phyloP scores from a whole-genome alignment of 2,888 invertebrate species.

The Drosophila setosimentum region DNA sequence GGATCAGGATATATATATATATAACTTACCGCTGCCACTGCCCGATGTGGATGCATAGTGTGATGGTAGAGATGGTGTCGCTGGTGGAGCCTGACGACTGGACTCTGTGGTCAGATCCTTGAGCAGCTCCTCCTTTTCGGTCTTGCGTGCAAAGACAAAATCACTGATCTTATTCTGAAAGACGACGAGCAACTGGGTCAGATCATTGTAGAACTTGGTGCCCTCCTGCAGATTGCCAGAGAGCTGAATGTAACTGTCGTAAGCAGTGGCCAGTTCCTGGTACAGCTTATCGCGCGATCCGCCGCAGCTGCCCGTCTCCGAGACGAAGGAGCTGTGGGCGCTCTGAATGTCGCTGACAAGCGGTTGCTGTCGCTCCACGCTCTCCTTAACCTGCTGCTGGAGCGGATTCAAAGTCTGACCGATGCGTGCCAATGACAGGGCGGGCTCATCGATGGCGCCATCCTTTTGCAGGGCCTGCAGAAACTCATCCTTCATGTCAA shows the following conservation, averaged over 20 bases:
- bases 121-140: slow-evolving; percentile 98
- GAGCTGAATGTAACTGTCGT: slow-evolving; percentile 96
- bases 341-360: slow-evolving; percentile 90
- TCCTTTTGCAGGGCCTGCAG: slow-evolving; percentile 90
- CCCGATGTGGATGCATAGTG: slow-evolving; percentile 86
- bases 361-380: slow-evolving; percentile 89
- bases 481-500: slow-evolving; percentile 94
- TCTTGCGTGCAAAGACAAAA: slow-evolving; percentile 99
- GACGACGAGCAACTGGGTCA: slow-evolving; percentile 96
- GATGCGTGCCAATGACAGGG: slow-evolving; percentile 89
- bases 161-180: slow-evolving; percentile 99
- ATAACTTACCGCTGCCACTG: slow-evolving; percentile 76
- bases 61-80: slow-evolving; percentile 87
- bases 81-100: slow-evolving; percentile 87
- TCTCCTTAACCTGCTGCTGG: slow-evolving; percentile 91
- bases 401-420: slow-evolving; percentile 91
- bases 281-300: slow-evolving; percentile 91
- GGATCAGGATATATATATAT: background rate
- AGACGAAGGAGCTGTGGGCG: slow-evolving; percentile 83
- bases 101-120: slow-evolving; percentile 96
- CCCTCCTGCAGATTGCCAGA: slow-evolving; percentile 97
- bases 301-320: slow-evolving; percentile 88
- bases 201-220: slow-evolving; percentile 97
- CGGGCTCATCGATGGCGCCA: slow-evolving; percentile 92
- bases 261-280: slow-evolving; percentile 94